Evolutionary conservation across 2,888 invertebrate species (phyloP), one percentile per base, ranked within the genome.

Genomic region (Polydrusus tereticollis): DNA sequence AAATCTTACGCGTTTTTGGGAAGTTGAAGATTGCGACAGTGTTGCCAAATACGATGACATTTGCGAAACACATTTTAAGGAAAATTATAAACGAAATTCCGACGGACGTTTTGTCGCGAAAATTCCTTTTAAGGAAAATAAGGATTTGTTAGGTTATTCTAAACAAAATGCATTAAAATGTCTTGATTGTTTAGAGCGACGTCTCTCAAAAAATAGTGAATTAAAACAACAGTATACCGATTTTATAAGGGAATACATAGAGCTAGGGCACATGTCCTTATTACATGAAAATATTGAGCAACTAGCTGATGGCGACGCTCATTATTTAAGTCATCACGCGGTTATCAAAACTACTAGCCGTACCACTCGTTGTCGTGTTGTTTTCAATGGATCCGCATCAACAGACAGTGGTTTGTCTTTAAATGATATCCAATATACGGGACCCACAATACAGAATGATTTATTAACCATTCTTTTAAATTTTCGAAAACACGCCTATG

Each of bases 251-350:
- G 73, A 77, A 55, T 77, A 75, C 71, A 7, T 41, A 16, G 20
- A 4, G 8, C 65, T 75, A 29, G 66, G 69, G 7, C 76, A 76
- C 21, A 75, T 77, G 73, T 58, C 16, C 26, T 57, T 16, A 23
- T 60, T n/a, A n/a, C n/a, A n/a, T n/a, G n/a, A n/a, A n/a, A n/a
- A n/a, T n/a, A n/a, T n/a, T n/a, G n/a, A n/a, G 8, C 10, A 59
- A 7, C 12, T 62, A 12, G 18, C 55, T 10, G 63, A 72, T 18
- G 52, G 14, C 4, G 36, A 38, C 23, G 41, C 10, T 14, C 77
- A 72, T 59, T 77, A 72, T 60, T 58, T 79, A 16, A 77, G 77
- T 7, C 78, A 78, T 74, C 77, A 79, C 47, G 68, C 65, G 14
- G 77, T 79, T 1, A 16, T 76, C 4, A 76, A 77, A 33, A 63